Evolutionary conservation across 2,888 invertebrate genomes (phyloP).

Genomic region (Hirtodrosophila cameraria): DNA sequence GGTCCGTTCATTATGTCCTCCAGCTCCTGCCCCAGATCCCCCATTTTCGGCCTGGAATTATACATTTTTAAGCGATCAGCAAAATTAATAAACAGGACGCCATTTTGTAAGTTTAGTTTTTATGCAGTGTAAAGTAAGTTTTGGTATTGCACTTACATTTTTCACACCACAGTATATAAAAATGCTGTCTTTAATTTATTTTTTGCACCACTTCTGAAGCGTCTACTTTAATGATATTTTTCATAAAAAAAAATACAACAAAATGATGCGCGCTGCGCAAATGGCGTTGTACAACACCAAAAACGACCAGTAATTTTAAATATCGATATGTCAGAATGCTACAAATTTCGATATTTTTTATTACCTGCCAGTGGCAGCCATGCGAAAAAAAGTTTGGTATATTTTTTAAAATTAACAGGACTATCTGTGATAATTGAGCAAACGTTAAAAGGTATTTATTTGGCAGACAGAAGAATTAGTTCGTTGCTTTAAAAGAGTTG

Average conservation of each 20-base stretch:
- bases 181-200: background rate
- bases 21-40: slow-evolving; percentile 43
- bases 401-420: too few relatives aligned
- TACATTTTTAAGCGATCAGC: background rate
- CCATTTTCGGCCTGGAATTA: slow-evolving; percentile 35
- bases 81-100: background rate
- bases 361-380: background rate
- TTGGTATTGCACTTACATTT: slow-evolving; percentile 30
- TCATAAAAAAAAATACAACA: slow-evolving; percentile 1
- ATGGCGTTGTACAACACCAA: slow-evolving; percentile 35
- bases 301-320: background rate
- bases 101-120: background rate
- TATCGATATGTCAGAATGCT: background rate
- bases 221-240: background rate
- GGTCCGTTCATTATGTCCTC: slow-evolving; percentile 50
- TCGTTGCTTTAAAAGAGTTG: too few relatives aligned
- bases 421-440: too few relatives aligned
- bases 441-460: too few relatives aligned
- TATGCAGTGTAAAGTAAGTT: background rate
- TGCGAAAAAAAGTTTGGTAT: too few relatives aligned
- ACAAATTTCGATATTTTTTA: slow-evolving; percentile 11
- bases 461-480: too few relatives aligned
- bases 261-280: slow-evolving; percentile 30
- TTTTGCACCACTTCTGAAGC: background rate
- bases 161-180: background rate